A percentile compares a stretch with the other conserved stretches of the same genome.
Conservation (phyloP, 2,888 invertebrate genomes). For the Hanleya hanleyi region DNA sequence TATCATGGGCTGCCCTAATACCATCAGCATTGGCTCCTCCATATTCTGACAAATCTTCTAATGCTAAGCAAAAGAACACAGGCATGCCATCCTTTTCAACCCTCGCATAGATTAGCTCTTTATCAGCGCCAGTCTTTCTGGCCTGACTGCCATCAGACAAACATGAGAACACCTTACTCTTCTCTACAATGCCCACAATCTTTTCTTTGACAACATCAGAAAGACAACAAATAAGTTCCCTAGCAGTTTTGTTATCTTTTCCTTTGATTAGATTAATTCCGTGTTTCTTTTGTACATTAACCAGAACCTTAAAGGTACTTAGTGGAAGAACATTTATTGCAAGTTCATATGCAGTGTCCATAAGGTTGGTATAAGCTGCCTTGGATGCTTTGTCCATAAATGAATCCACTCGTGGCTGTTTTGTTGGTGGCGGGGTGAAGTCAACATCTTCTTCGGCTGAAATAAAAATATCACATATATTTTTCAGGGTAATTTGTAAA, state of each 20-base stretch:
- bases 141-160: slow-evolving; percentile 8
- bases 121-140: slow-evolving; percentile 8
- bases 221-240: neutral
- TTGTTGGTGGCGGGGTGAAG: neutral
- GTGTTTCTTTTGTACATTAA: neutral
- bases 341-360: neutral
- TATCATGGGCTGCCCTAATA: neutral
- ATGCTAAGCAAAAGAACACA: neutral
- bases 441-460: too few relatives aligned
- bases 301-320: neutral
- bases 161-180: neutral
- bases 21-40: neutral
- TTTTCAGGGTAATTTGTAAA: too few relatives aligned
- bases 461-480: too few relatives aligned
- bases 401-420: neutral
- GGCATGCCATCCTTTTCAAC: neutral
- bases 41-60: neutral
- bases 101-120: neutral
- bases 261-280: neutral
- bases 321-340: too few relatives aligned
- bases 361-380: neutral
- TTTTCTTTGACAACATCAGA: neutral
- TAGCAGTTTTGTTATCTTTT: neutral
- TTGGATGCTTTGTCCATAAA: neutral
- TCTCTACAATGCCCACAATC: neutral